phyloP scores from a whole-genome alignment of 2,113 vertebrate genomes.

The Mobula birostris region DNA sequence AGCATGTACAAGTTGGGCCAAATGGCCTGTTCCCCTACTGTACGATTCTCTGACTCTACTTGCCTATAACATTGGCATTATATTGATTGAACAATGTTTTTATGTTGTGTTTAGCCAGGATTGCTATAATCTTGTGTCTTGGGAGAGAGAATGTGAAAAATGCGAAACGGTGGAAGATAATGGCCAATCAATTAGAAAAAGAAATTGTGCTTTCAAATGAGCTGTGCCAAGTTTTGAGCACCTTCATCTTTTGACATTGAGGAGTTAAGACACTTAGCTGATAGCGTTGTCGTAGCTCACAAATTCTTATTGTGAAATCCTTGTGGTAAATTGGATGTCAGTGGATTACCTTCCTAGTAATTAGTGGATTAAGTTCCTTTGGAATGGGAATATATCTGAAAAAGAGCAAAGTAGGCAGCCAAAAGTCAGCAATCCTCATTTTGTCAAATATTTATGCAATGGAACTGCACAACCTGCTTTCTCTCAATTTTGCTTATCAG shows the following conservation, averaged over 20 bases:
- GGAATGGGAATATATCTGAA: constrained; percentile 27
- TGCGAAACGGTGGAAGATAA: neutral
- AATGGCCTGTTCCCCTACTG: no score
- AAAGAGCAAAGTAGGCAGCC: constrained; percentile 28
- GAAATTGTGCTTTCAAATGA: constrained; percentile 5
- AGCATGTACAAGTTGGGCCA: no score
- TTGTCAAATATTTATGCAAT: neutral
- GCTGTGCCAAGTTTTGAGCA: constrained; percentile 11
- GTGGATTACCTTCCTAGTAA: constrained; percentile 34
- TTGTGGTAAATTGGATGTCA: constrained; percentile 38
- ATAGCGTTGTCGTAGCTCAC: constrained; percentile 21
- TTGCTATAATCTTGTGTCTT: neutral
- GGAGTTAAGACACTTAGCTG: constrained; percentile 31
- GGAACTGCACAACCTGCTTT: neutral
- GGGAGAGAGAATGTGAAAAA: neutral
- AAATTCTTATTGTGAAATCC: constrained; percentile 31
- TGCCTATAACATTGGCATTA: neutral
- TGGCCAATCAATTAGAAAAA: neutral
- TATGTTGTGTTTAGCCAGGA: neutral
- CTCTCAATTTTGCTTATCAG: neutral
- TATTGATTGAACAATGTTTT: neutral
- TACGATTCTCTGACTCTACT: no score
- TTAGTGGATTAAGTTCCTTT: constrained; percentile 34
- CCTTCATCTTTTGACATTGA: constrained; percentile 37
- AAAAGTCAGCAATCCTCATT: constrained; percentile 27